phyloP scores from a whole-genome alignment of 2,797 vertebrate species.

The Scyliorhinus canicula region DNA sequence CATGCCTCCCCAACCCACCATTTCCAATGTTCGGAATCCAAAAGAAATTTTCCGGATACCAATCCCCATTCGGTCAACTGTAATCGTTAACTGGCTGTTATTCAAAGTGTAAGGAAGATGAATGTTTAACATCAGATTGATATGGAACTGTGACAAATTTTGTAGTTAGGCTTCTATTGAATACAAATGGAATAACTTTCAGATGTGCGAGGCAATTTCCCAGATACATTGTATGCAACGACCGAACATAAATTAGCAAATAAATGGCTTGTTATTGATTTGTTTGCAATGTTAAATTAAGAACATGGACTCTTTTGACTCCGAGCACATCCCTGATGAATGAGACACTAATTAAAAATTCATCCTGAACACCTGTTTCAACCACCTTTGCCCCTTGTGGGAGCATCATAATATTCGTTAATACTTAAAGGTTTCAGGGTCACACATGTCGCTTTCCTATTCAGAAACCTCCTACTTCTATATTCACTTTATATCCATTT shows the following conservation, averaged over 20 bases:
- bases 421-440: conserved; percentile 55
- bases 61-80: not conserved
- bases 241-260: conserved; percentile 34
- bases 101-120: not conserved
- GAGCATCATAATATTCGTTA: conserved; percentile 61
- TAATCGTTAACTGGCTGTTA: not conserved
- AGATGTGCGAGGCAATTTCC: not conserved
- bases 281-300: conserved; percentile 21
- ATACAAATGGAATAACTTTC: not conserved
- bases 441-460: not conserved
- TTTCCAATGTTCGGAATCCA: not conserved
- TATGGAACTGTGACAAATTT: not conserved
- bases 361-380: conserved; percentile 31
- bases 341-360: conserved; percentile 31
- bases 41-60: not conserved
- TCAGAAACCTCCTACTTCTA: not conserved
- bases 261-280: conserved; percentile 34
- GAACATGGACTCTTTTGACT: conserved; percentile 22
- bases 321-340: not conserved
- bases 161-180: not conserved
- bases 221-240: not conserved
- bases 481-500: conserved; percentile 21
- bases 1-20: not conserved
- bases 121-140: not conserved
- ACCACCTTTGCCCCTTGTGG: conserved; percentile 50